Conservation (phyloP, 2,888 invertebrate species). For the Scaptomyza polygonia region DNA sequence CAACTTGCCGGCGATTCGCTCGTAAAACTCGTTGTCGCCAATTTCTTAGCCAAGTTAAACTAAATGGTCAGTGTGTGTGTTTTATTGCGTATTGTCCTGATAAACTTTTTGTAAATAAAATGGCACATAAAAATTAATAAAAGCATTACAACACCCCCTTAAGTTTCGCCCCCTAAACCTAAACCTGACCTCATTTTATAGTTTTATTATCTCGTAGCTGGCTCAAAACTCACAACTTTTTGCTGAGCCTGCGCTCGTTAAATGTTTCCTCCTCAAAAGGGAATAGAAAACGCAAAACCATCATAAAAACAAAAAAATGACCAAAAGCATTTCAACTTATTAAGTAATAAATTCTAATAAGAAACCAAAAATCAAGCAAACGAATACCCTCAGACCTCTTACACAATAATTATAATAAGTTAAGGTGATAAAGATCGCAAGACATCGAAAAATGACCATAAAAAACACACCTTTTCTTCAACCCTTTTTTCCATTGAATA, state of each 20-base stretch:
- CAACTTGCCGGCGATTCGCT: conserved; percentile 62
- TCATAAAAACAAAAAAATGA: conserved; percentile 37
- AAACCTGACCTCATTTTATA: conserved; percentile 64
- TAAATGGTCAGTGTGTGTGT: conserved; percentile 47
- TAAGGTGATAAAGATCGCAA: conserved; percentile 74
- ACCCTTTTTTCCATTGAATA: too few relatives aligned
- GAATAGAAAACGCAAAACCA: not conserved
- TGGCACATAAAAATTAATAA: conserved; percentile 77
- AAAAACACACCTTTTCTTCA: conserved; percentile 74
- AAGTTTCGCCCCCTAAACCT: not conserved
- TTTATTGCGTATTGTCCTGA: conserved; percentile 66
- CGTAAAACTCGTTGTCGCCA: conserved; percentile 67
- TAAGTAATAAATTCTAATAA: conserved; percentile 79
- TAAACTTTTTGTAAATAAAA: conserved; percentile 64
- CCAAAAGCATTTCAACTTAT: conserved; percentile 66
- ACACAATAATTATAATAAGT: conserved; percentile 62
- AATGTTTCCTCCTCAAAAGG: conserved; percentile 24
- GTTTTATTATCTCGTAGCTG: conserved; percentile 61
- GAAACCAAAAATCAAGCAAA: conserved; percentile 52
- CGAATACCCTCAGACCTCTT: conserved; percentile 9
- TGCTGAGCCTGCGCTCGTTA: conserved; percentile 75
- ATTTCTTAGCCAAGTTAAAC: conserved; percentile 43
- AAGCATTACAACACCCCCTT: conserved; percentile 34
- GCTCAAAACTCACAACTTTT: conserved; percentile 36
- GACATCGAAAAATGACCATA: conserved; percentile 78